These are phyloP conservation scores for Myripristis jacobus DNA, from an alignment of 2,797 vertebrate species.

Conservation along the genomic window DNA sequence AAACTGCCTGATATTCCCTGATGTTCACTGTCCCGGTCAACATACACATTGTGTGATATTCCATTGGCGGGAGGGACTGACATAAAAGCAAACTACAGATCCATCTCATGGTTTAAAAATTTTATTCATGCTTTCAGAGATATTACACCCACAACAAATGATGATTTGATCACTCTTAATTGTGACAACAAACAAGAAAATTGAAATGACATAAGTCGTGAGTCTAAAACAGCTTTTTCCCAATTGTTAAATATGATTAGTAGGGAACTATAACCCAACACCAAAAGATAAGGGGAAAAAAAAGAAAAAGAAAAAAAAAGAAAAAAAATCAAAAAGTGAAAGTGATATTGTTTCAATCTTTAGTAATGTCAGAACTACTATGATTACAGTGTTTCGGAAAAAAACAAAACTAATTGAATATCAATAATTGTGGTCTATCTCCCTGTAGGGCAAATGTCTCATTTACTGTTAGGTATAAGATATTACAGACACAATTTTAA, in stretches of 20 bases:
- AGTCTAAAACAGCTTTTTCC: constrained; percentile 17
- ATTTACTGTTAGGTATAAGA: neutral
- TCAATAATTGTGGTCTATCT: neutral
- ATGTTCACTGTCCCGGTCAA: no score
- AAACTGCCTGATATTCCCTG: no score
- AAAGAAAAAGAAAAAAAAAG: neutral
- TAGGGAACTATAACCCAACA: neutral
- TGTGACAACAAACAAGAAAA: neutral
- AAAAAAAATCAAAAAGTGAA: neutral
- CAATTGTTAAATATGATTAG: constrained; percentile 4
- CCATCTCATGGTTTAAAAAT: constrained; percentile 24
- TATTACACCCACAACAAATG: constrained; percentile 17
- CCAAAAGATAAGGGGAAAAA: neutral
- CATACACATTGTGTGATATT: no score
- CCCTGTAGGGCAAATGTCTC: neutral
- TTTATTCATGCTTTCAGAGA: constrained; percentile 56
- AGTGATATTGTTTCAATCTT: neutral
- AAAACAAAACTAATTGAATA: neutral
- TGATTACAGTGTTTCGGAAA: neutral
- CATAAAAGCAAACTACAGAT: neutral
- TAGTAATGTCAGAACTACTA: neutral
- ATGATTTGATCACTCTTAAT: constrained; percentile 3
- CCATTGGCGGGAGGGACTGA: no score
- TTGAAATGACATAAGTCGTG: constrained; percentile 16
- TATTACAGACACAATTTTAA: neutral